Percentiles rank a stretch among this genome's conserved stretches.
Evolutionary conservation across 1,140 invertebrate genomes (phyloP).

Genomic region (Nylanderia fulva): DNA sequence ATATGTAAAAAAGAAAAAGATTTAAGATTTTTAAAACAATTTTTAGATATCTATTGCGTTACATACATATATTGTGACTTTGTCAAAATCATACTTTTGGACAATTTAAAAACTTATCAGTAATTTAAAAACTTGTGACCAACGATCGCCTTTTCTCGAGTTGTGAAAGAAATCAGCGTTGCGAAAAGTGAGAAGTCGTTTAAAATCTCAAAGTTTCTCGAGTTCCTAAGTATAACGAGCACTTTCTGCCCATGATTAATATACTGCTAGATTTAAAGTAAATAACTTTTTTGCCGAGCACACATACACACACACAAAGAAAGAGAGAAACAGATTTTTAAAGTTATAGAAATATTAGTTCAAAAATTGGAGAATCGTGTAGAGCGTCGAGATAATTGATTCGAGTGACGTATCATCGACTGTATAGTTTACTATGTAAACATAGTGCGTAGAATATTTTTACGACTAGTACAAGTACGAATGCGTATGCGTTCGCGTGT

Average conservation of each 20-base stretch:
- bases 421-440: slow-evolving; percentile 26
- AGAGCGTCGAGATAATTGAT: slow-evolving; percentile 12
- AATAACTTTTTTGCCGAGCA: neutral
- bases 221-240: neutral
- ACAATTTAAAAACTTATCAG: no score
- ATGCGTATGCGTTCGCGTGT: neutral
- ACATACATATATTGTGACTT: neutral
- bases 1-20: neutral
- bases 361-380: neutral
- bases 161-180: neutral
- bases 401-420: slow-evolving; percentile 27
- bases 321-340: neutral
- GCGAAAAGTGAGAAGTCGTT: neutral
- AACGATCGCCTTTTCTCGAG: neutral
- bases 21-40: neutral
- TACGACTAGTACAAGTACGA: slow-evolving; percentile 20
- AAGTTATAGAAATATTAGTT: slow-evolving; percentile 15
- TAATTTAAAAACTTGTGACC: neutral
- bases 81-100: neutral
- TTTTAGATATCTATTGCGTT: neutral
- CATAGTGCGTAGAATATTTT: slow-evolving; percentile 32
- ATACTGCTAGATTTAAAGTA: neutral
- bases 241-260: neutral
- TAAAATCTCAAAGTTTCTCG: neutral
- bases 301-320: no score